Evolutionary conservation across 2,888 invertebrate genomes (phyloP).

Genomic region (Amblyjoppa proteus): DNA sequence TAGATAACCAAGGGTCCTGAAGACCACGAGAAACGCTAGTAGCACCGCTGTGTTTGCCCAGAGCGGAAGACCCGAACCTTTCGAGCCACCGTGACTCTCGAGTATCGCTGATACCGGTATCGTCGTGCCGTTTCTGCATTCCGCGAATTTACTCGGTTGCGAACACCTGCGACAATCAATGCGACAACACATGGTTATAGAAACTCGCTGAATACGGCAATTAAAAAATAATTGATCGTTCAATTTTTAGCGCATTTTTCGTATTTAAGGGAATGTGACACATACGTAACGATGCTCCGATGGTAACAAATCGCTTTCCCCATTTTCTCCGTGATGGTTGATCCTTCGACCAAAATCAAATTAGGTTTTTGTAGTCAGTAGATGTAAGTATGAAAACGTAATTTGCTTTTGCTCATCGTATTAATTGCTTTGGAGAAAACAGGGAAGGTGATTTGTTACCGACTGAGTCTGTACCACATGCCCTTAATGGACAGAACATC

Average conservation of each 20-base stretch:
- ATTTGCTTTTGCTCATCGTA: no score
- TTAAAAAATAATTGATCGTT: neutral
- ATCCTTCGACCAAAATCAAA: no score
- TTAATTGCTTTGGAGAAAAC: no score
- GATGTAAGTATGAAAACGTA: no score
- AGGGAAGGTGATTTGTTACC: no score
- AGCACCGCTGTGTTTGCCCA: constrained; percentile 92
- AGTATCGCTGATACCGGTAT: constrained; percentile 90
- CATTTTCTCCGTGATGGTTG: no score
- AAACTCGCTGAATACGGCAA: neutral
- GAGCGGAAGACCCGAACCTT: constrained; percentile 86
- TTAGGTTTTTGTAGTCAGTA: no score
- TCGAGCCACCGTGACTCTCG: constrained; percentile 88
- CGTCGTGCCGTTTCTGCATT: constrained; percentile 87
- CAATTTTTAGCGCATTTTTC: neutral
- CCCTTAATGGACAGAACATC: no score
- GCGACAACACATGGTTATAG: constrained; percentile 9
- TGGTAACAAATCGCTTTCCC: no score
- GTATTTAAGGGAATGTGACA: neutral
- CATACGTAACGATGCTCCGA: no score
- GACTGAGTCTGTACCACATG: no score
- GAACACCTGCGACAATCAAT: constrained; percentile 87
- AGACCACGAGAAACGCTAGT: constrained; percentile 89
- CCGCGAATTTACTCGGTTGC: constrained; percentile 88
- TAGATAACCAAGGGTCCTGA: constrained; percentile 90